A percentile compares a stretch with the other conserved stretches of the same genome.
Evolutionary conservation across 2,888 invertebrate species (phyloP).

Genomic region (Dioctria rufipes): DNA sequence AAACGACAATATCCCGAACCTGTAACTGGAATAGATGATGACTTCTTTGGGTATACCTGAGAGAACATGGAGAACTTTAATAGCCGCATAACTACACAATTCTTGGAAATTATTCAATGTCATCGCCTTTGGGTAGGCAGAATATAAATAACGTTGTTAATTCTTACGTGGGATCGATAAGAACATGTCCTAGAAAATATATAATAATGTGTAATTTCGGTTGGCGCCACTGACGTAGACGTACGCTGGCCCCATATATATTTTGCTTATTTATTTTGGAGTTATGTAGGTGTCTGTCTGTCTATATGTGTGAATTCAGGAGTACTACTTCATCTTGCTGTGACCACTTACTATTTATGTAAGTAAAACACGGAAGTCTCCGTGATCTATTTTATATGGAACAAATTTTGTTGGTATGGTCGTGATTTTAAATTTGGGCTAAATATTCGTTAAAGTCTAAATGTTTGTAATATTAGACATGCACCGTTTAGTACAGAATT

Average conservation of each 20-base stretch:
- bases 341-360: too few relatives aligned
- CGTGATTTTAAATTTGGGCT: too few relatives aligned
- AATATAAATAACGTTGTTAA: slow-evolving; percentile 47
- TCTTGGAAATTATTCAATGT: slow-evolving; percentile 38
- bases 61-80: slow-evolving; percentile 27
- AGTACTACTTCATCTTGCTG: not conserved
- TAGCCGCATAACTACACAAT: slow-evolving; percentile 34
- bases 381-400: too few relatives aligned
- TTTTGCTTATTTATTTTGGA: not conserved
- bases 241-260: not conserved
- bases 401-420: too few relatives aligned
- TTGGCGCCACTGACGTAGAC: not conserved
- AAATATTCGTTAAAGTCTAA: too few relatives aligned
- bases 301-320: not conserved
- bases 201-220: too few relatives aligned
- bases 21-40: slow-evolving; percentile 33
- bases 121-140: slow-evolving; percentile 25
- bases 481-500: too few relatives aligned
- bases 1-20: slow-evolving; percentile 34
- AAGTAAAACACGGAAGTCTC: too few relatives aligned
- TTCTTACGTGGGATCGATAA: not conserved
- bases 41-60: slow-evolving; percentile 25
- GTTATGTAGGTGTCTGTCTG: not conserved
- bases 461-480: too few relatives aligned
- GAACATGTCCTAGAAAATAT: too few relatives aligned